Evolutionary conservation across 1,140 invertebrate genomes (phyloP).

Genomic region (Drosophila punjabiensis): DNA sequence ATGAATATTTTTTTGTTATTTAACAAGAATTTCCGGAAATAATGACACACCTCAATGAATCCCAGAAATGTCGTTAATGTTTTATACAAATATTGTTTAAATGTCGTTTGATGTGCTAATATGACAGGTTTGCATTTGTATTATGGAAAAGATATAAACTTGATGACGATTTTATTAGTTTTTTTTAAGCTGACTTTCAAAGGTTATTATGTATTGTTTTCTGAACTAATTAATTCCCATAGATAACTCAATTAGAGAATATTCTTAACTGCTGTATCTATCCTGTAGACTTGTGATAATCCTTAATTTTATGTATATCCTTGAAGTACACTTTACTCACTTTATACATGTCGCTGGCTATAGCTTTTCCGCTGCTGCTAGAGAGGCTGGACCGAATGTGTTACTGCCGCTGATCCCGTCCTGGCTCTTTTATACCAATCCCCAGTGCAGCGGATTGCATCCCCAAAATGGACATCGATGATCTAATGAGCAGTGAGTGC

Average conservation of each 20-base stretch:
- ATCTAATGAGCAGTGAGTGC: constrained; percentile 57
- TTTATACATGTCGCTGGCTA: constrained; percentile 51
- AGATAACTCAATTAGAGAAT: neutral
- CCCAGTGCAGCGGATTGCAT: constrained; percentile 26
- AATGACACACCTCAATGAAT: neutral
- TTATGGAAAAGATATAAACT: too few relatives aligned
- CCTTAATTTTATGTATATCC: neutral
- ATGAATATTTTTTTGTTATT: neutral
- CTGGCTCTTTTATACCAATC: constrained; percentile 57
- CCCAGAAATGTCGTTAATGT: neutral
- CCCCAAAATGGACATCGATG: constrained; percentile 55
- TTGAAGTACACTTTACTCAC: constrained; percentile 43
- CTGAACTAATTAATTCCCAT: neutral
- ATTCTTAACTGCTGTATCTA: too few relatives aligned
- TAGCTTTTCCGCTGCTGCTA: constrained; percentile 18
- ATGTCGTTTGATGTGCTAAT: neutral
- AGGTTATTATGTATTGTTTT: neutral
- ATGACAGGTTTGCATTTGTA: neutral
- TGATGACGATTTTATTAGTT: too few relatives aligned
- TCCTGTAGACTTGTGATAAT: neutral
- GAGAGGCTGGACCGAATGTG: constrained; percentile 35
- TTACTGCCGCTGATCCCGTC: constrained; percentile 19
- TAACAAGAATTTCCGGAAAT: neutral
- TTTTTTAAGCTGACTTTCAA: neutral
- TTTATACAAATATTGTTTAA: neutral